Base-by-base conservation (phyloP, 2,797 vertebrate genomes). In the Urocyon cinereoargenteus region DNA sequence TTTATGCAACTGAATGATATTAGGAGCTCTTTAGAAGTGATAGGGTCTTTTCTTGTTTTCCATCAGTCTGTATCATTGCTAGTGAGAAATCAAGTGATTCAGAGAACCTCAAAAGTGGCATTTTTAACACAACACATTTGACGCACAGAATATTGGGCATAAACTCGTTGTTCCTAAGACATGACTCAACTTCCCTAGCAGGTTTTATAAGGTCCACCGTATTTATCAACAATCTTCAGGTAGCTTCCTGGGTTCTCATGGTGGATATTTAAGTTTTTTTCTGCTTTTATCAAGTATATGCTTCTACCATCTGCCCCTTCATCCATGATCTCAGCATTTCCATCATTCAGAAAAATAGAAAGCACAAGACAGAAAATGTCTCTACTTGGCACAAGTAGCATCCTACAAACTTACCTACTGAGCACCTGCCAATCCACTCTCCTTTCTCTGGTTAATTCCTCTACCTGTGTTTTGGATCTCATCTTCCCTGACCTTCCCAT, bases 1-100 rank as follows among this genome's bases (percentile, higher is more conserved):
- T 93, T 97, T 78, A 97, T 2, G 90, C 90, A 95, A 18, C 77
- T 90, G 95, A 94, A 36, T 68, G 45, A 26, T 72, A 31, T 87
- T 72, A 79, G 21, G 28, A 75, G 53, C 53, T 86, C 22, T 73
- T 97, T 85, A 92, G 82, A 83, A 96, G 26, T 49, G 77, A 45
- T 88, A 49, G 61, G 2, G 21, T 31, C 6, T n/a, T 87, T 3
- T 49, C 8, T 18, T 96, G n/a, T 95, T 96, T 97, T 34, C 34
- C 31, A 9, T 68, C 70, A 77, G 85, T 34, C 7, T 4, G 7
- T 81, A 68, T 86, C 14, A 70, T 9, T 68, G 16, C 62, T 61
- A 14, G 57, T 79, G 62, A 97, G 55, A 95, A 94, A 75, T 70
- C 55, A 82, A 61, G 12, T 91, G 57, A 95, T 45, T 22, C 22